Conservation (phyloP, 2,888 invertebrate genomes). For the Rhamnusium bicolor region DNA sequence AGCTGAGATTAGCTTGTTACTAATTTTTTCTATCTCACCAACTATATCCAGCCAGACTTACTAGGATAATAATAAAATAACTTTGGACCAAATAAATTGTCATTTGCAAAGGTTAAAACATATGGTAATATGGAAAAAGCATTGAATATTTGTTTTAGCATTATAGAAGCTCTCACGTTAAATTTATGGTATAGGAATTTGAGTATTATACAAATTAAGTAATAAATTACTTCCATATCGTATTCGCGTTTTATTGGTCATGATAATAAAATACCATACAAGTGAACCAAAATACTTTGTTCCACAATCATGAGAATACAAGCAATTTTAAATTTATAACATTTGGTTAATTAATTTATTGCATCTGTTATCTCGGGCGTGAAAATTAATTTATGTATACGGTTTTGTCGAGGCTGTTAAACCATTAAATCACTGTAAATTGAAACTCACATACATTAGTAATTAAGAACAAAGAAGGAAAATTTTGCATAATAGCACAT, state of each 20-base stretch:
- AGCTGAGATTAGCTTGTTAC: too few relatives aligned
- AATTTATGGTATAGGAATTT: background rate
- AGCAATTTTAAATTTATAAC: background rate
- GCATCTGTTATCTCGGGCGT: background rate
- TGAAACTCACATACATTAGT: background rate
- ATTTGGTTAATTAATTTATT: background rate
- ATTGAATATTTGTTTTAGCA: background rate
- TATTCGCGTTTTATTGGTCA: background rate
- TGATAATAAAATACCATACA: background rate
- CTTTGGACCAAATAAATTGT: background rate
- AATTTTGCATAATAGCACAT: background rate
- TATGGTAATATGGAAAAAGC: too few relatives aligned
- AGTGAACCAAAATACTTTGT: background rate
- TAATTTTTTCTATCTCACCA: too few relatives aligned
- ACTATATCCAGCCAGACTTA: too few relatives aligned
- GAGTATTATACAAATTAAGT: background rate
- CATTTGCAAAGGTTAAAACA: too few relatives aligned
- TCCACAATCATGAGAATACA: background rate
- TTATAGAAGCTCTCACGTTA: background rate
- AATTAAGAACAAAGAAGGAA: background rate
- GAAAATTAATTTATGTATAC: background rate
- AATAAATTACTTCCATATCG: background rate
- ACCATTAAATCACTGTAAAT: slow-evolving; percentile 1
- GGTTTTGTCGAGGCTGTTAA: slow-evolving; percentile 9
- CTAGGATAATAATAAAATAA: too few relatives aligned